phyloP scores from a whole-genome alignment of 2,888 invertebrate genomes.

The Trissolcus brochymenae region DNA sequence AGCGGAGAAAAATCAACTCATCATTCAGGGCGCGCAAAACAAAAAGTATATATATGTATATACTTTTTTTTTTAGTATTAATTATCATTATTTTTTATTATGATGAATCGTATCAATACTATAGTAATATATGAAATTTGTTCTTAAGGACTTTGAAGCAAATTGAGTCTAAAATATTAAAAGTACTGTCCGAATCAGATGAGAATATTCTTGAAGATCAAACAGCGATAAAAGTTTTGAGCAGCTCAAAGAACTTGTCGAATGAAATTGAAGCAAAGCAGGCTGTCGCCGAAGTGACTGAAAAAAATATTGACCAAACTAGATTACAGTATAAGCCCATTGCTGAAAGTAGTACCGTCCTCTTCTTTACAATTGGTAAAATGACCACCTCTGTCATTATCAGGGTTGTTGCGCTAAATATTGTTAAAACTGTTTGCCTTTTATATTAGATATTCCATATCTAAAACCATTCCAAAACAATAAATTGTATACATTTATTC shows the following conservation, averaged over 20 bases:
- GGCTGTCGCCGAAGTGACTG: slow-evolving; percentile 90
- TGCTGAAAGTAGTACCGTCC: slow-evolving; percentile 90
- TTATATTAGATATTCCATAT: too few species aligned
- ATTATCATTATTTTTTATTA: too few species aligned
- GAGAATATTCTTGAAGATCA: slow-evolving; percentile 94
- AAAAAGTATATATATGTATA: slow-evolving; percentile 79
- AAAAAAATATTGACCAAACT: slow-evolving; percentile 91
- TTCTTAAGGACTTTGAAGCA: slow-evolving; percentile 84
- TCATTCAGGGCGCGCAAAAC: slow-evolving; percentile 92
- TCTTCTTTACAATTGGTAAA: slow-evolving; percentile 93
- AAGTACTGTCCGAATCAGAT: slow-evolving; percentile 84
- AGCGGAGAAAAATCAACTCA: slow-evolving; percentile 91
- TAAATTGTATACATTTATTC: too few species aligned
- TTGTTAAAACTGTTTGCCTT: too few species aligned
- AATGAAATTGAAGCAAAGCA: slow-evolving; percentile 96
- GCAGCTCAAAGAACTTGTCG: slow-evolving; percentile 91
- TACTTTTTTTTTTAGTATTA: not conserved
- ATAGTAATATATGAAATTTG: not conserved
- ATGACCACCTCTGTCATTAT: too few species aligned
- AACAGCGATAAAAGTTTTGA: slow-evolving; percentile 89
- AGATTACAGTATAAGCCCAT: slow-evolving; percentile 92
- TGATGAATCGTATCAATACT: not conserved
- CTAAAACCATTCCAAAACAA: too few species aligned
- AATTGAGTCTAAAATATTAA: slow-evolving; percentile 93
- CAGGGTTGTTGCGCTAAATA: too few species aligned